A percentile compares a stretch with the other conserved stretches of the same genome.
These are phyloP conservation scores for Acipenser ruthenus DNA, from an alignment of 2,797 vertebrate species.

Conservation along the genomic window DNA sequence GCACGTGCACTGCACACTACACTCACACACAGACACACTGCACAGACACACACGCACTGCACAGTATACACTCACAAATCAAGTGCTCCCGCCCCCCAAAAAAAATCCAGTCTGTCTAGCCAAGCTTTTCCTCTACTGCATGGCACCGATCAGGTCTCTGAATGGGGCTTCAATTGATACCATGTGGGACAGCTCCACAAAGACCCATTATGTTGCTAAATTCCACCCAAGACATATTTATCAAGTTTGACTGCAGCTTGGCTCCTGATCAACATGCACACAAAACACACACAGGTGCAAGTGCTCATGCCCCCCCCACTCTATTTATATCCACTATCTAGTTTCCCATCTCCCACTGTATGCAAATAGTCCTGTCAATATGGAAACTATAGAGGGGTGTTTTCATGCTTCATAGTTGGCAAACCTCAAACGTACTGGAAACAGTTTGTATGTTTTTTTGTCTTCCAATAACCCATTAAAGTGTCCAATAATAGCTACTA, in stretches of 20 bases:
- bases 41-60: constrained; percentile 50
- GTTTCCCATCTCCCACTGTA: constrained; percentile 37
- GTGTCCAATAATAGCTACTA: too few species aligned
- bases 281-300: constrained; percentile 32
- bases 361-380: too few species aligned
- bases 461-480: too few species aligned
- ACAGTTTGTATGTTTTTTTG: too few species aligned
- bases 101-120: constrained; percentile 56
- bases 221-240: constrained; percentile 42
- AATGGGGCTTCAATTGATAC: constrained; percentile 51
- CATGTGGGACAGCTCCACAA: constrained; percentile 50
- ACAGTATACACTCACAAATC: constrained; percentile 48
- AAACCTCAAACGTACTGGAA: too few species aligned
- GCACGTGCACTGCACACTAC: constrained; percentile 22
- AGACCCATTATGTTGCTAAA: constrained; percentile 47
- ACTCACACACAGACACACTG: constrained; percentile 56
- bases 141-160: constrained; percentile 49
- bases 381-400: too few species aligned
- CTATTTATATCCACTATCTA: constrained; percentile 43
- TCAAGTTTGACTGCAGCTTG: constrained; percentile 38
- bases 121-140: constrained; percentile 43
- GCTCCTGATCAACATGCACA: constrained; percentile 14
- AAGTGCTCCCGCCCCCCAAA: constrained; percentile 40
- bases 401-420: too few species aligned
- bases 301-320: constrained; percentile 35